Evolutionary conservation across 2,797 vertebrate genomes (phyloP), one percentile per base, ranked within the genome.

Genomic region (Eremophila alpestris): DNA sequence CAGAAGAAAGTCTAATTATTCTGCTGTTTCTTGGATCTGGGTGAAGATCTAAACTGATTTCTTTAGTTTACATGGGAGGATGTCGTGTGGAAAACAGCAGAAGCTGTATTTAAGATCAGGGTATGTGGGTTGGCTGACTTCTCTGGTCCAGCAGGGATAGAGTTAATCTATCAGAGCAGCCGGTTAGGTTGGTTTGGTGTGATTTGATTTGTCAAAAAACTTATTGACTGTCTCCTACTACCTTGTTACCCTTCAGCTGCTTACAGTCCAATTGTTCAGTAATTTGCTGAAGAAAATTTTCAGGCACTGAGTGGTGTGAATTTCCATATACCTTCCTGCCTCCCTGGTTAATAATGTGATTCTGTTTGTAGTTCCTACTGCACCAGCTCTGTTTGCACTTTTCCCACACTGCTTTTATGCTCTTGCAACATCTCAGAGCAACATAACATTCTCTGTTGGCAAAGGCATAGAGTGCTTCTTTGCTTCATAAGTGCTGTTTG

Each of bases 361-460:
- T 68, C 49, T 0, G 0, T 92, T 67, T 64, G 75, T 70, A 76
- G 55, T 82, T 91, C 45, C 38, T 86, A 52, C 71, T 64, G 34
- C 65, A 58, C 58, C 68, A 68, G 52, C 48, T 89, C 87, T 94
- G 41, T 75, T 65, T 86, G 83, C 75, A 30, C 52, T 90, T 96
- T 96, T 95, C 89, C 86, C 90, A 94, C 89, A 88, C 71, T 73
- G 74, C 73, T 76, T 91, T 89, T 30, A 49, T 36, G 62, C 59
- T 96, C 91, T 96, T 96, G 84, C 94, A 87, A 94, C 95, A 94
- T 85, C 95, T 82, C 15, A 1, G 70, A 83, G 62, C 87, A 94
- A 24, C 85, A 86, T 87, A 91, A 83, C 89, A 69, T 89, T 90
- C 88, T 90, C 78, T 85, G 27, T 73, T 96, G 96, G 92, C 93